Conservation (phyloP, 92 coral and sea anemone species). For the Anthopleura xanthogrammica region DNA sequence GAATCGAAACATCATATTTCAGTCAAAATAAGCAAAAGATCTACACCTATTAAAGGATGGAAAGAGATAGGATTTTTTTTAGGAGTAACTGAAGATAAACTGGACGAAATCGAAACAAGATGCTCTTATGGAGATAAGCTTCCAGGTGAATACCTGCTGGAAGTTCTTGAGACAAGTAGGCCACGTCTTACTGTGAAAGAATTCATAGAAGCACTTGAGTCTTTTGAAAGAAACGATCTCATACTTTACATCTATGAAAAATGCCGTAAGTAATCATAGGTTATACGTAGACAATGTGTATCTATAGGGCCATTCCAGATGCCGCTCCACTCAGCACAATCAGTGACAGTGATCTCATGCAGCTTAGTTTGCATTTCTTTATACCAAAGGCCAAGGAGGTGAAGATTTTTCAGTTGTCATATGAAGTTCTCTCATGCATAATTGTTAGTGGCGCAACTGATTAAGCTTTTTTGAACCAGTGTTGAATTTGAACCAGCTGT, state of each 20-base stretch:
- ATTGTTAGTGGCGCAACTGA: no score
- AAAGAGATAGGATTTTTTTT: constrained; percentile 1
- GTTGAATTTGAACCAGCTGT: no score
- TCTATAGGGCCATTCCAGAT: no score
- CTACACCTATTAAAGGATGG: constrained; percentile 18
- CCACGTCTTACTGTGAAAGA: neutral
- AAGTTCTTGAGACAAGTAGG: neutral
- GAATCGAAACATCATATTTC: neutral
- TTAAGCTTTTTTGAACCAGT: no score
- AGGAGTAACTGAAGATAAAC: neutral
- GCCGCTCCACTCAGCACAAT: no score
- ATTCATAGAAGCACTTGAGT: constrained; percentile 1
- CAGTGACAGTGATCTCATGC: no score
- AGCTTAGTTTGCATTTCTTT: no score
- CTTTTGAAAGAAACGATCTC: constrained; percentile 8
- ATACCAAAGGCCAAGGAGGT: no score
- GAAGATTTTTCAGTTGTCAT: no score
- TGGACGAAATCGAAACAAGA: neutral
- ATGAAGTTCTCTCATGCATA: no score
- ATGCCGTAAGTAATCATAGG: no score
- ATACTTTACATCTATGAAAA: neutral
- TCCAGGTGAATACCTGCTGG: neutral
- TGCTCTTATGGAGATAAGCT: neutral
- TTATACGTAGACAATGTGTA: no score
- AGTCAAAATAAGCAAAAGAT: constrained; percentile 5